Evolutionary conservation across 2,888 invertebrate species (phyloP).

Genomic region (Synanthedon tipuliformis): DNA sequence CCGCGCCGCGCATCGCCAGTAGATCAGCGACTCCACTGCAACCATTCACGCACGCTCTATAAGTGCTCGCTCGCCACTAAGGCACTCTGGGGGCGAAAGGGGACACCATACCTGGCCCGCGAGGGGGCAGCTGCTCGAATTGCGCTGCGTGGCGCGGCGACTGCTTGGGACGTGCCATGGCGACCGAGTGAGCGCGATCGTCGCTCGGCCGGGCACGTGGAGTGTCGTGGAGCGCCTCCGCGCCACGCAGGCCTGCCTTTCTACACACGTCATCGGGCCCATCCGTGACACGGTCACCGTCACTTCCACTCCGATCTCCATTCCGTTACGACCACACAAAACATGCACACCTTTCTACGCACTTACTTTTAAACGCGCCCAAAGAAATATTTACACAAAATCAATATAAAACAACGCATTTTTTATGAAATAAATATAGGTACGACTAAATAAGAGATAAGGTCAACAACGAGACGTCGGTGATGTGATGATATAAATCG

Average conservation of each 20-base stretch:
- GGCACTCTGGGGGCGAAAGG: slow-evolving; percentile 3
- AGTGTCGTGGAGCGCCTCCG: slow-evolving; percentile 21
- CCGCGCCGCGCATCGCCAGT: slow-evolving; percentile 97
- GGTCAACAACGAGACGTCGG: too few relatives aligned
- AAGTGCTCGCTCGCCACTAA: background rate
- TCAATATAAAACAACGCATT: too few relatives aligned
- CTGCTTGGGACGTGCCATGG: slow-evolving; percentile 65
- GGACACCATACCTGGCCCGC: slow-evolving; percentile 54
- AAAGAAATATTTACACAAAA: too few relatives aligned
- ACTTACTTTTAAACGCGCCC: too few relatives aligned
- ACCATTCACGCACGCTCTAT: slow-evolving; percentile 18
- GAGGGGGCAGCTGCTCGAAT: slow-evolving; percentile 53
- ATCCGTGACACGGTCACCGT: slow-evolving; percentile 23
- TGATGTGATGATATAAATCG: background rate
- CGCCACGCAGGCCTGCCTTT: slow-evolving; percentile 17
- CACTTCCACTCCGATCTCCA: background rate
- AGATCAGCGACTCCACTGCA: slow-evolving; percentile 94
- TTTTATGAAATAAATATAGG: too few relatives aligned
- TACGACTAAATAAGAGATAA: too few relatives aligned
- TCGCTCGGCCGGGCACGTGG: slow-evolving; percentile 19
- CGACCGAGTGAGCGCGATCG: slow-evolving; percentile 46
- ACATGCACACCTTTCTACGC: too few relatives aligned
- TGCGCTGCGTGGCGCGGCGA: slow-evolving; percentile 60
- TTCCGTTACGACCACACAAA: too few relatives aligned
- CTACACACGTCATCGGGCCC: slow-evolving; percentile 25